Conservation (phyloP, 2,797 vertebrate genomes). For the Chloroceryle inda region DNA sequence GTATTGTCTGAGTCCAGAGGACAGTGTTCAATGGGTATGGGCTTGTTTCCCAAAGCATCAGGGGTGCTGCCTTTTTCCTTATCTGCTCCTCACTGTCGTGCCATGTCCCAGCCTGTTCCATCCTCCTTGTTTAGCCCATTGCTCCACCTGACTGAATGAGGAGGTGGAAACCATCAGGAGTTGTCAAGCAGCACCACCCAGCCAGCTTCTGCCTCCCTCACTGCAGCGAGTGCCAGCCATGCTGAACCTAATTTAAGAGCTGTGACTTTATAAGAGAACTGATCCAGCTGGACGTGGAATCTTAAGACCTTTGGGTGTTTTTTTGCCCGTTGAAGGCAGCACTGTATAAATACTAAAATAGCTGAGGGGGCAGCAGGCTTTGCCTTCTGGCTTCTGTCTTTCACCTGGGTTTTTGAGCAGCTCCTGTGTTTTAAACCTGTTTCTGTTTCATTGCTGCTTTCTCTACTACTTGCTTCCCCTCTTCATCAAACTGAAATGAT, state of each 20-base stretch:
- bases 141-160: background rate
- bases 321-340: background rate
- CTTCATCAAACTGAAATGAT: background rate
- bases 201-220: background rate
- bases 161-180: background rate
- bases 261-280: background rate
- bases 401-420: background rate
- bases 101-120: background rate
- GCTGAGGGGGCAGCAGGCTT: background rate
- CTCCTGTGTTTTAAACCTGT: background rate
- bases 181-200: background rate
- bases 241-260: background rate
- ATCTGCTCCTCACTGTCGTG: background rate
- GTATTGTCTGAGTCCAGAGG: background rate
- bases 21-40: background rate
- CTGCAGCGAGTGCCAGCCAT: accelerated
- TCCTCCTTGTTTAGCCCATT: background rate
- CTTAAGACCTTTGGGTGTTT: background rate
- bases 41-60: background rate
- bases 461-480: background rate
- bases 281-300: background rate
- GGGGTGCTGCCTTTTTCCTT: background rate
- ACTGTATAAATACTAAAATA: background rate
- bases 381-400: background rate
- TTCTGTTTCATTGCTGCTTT: background rate